phyloP scores from a whole-genome alignment of 2,797 vertebrate genomes.

The Todus mexicanus region DNA sequence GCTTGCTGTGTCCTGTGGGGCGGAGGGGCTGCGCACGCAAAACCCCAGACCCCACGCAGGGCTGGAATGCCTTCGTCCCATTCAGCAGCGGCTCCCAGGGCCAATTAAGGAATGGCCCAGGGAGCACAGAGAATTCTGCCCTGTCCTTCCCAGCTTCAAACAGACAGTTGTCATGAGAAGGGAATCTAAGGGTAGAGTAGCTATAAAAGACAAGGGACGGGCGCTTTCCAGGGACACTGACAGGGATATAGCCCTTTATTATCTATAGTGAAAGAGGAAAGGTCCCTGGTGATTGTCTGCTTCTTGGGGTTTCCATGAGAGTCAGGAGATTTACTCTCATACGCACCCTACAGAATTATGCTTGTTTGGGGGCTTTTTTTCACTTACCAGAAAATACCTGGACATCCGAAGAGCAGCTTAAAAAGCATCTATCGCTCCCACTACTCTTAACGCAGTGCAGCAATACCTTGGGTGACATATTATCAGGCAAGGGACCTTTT shows the following conservation, averaged over 20 bases:
- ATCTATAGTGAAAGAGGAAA: background rate
- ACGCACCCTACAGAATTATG: background rate
- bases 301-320: background rate
- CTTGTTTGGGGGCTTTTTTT: background rate
- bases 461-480: constrained; percentile 78
- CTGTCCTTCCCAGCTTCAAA: background rate
- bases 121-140: constrained; percentile 34
- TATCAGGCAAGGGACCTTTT: constrained; percentile 77
- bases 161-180: background rate
- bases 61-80: constrained; percentile 16
- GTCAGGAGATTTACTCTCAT: background rate
- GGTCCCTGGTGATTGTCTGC: background rate
- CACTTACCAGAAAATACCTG: constrained; percentile 91
- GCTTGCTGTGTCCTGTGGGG: background rate
- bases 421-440: constrained; percentile 89
- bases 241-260: background rate
- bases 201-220: constrained; percentile 12
- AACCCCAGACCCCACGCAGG: constrained; percentile 8
- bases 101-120: constrained; percentile 46
- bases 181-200: background rate
- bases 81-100: background rate
- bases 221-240: background rate
- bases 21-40: background rate
- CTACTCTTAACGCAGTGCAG: constrained; percentile 90
- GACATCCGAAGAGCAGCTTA: constrained; percentile 90